Evolutionary conservation across 2,797 vertebrate genomes (phyloP), one percentile per base, ranked within the genome.

Genomic region (Cryptoblepharus egeriae): DNA sequence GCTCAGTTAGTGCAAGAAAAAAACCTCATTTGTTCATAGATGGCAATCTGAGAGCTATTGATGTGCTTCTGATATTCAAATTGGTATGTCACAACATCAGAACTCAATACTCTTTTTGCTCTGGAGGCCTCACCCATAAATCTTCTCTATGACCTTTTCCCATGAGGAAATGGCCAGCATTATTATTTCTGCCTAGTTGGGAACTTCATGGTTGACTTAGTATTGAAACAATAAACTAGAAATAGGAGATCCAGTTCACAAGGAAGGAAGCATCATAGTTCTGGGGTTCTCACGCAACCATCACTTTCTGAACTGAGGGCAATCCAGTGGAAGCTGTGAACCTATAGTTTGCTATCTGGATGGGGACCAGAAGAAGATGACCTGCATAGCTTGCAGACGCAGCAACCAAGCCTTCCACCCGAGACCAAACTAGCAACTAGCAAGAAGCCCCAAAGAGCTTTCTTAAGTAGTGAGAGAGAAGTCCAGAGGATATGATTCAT

Each of bases 81-180:
- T 58, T 39, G 49, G 52, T 71, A 55, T 57, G 77, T 87, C 89
- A 87, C 81, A 30, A 65, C 20, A 86, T 80, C 0, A 0, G 24
- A 61, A 39, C 89, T 89, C 80, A 32, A 89, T n/a, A 91, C 84
- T 85, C 68, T 30, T 85, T 49, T 26, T 30, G 20, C 63, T 82
- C 77, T 74, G 16, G 32, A 73, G 61, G 60, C 45, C 35, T 12
- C 28, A 64, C 65, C 61, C 55, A 26, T 58, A 37, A 13, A 18
- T 52, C 49, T 15, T 52, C 49, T 4, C 6, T 52, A 52, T 10
- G 1, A 35, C 37, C 57, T 28, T 7, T 42, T 13, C 42, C 24
- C 10, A 28, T 11, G 24, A 55, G 60, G 35, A n/a, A 35, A 26
- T 64, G 12, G 32, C 28, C 24, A n/a, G 16, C 49, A 24, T 35